Percentiles rank a stretch among this genome's conserved stretches.
These are phyloP conservation scores for Notechis scutatus DNA, from an alignment of 2,113 vertebrate species.

Conservation along the genomic window DNA sequence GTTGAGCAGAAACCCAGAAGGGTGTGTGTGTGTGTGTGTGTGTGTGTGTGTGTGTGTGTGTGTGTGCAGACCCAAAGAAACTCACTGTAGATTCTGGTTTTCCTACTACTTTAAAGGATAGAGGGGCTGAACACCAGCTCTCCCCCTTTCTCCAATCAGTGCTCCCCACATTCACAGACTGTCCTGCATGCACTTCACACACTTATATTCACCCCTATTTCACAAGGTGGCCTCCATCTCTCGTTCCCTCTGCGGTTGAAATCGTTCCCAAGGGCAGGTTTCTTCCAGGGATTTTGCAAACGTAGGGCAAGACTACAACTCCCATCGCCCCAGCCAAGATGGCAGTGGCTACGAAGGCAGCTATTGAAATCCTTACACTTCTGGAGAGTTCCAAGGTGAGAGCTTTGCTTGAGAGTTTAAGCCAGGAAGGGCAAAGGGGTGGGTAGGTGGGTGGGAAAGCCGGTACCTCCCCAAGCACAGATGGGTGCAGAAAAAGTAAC, in stretches of 20 bases:
- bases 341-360: neutral
- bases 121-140: neutral
- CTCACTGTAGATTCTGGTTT: neutral
- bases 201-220: neutral
- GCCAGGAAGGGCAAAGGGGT: neutral
- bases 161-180: slow-evolving; percentile 18
- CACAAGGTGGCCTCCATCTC: neutral
- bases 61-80: neutral
- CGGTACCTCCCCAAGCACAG: neutral
- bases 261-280: neutral
- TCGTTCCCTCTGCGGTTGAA: neutral
- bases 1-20: slow-evolving; percentile 16
- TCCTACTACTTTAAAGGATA: neutral
- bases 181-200: neutral
- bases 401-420: neutral
- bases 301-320: neutral
- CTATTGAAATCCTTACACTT: neutral
- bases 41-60: no score
- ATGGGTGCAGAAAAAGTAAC: neutral
- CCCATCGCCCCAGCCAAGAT: neutral
- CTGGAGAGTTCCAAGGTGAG: neutral
- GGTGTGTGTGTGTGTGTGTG: no score
- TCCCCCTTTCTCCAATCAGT: neutral
- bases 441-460: neutral
- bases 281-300: neutral